Base-by-base conservation (phyloP, 2,797 vertebrate genomes). In the Lycodopsis pacificus region DNA sequence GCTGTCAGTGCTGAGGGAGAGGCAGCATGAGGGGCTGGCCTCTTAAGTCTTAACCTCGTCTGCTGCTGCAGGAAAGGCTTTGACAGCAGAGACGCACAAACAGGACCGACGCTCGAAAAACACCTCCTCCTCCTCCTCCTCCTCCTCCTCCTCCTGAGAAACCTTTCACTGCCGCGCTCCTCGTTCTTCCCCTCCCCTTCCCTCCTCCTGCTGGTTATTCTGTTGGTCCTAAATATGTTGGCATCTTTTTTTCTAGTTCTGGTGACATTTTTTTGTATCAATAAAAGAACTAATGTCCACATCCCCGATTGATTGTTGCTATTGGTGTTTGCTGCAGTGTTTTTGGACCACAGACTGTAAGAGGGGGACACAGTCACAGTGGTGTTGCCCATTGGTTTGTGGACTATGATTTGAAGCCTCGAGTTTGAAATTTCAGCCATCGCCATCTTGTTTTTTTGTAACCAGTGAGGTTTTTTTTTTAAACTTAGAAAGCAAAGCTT, bases 41-140 rank as follows among this genome's bases (percentile, higher is more conserved):
- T 91, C 90, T 85, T 63, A 88, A 92, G 90, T 86, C 92, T 93
- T 94, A 94, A 94, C 94, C 93, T 93, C 90, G 76, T 93, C 90
- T 90, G 89, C 90, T 92, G 83, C 93, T 88, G 87, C 82, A 86
- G 88, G 80, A 89, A 90, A 91, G 77, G 86, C 91, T 91, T 89
- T 94, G 94, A 95, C 94, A 94, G 93, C 89, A 89, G 82, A 90
- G 82, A 91, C 77, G 79, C 87, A 88, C 88, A 89, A 83, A 90
- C 71, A 86, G 80, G 76, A 70, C 80, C 83, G 86, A 84, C 85
- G 76, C 79, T 71, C 54, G 0, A 80, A 76, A 66, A 84, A 62
- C 66, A 62, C 58, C 44, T 61, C 72, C 75, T 79, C 77, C 67
- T 79, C 69, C 73, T 77, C 49, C 46, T 67, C 58, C 44, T 61